Evolutionary conservation across 2,113 vertebrate genomes (phyloP), one percentile per base, ranked within the genome.

Genomic region (Desmodus rotundus): DNA sequence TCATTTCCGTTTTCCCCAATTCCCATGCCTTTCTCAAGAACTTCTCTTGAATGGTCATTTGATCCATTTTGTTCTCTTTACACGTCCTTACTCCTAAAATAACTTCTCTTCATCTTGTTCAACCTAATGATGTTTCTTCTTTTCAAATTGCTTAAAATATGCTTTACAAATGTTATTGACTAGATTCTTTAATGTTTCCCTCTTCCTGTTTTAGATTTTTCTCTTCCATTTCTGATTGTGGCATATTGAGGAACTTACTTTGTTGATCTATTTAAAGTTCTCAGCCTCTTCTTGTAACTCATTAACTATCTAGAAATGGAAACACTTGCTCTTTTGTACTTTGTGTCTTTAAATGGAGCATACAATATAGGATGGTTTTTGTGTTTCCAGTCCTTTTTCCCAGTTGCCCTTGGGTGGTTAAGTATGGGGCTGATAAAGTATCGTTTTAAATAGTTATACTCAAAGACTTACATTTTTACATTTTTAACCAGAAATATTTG

Each of bases 151-250:
- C 74, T 76, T 43, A 85, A 93, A 96, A 82, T 89, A 63, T 45
- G 52, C 47, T 87, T 89, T 58, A 28, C 52, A 33, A 93, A 91
- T 58, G 17, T 78, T 77, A 14, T 77, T 94, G 36, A 41, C 9
- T 78, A 72, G 72, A 70, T 95, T 80, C 22, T 87, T 89, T 93
- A 54, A 22, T 87, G 41, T 95, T 24, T 92, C n/a, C 82, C 16
- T 80, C 86, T 91, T 86, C 31, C 43, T 92, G 36, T 87, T 93
- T 95, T 83, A 61, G 78, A 70, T 17, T 54, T 87, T 89, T 63
- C 31, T 43, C 56, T 81, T 85, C 91, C 8, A 65, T 76, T 97
- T 94, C 47, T 91, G 72, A 94, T 93, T 54, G 87, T 81, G 89
- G 81, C 52, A 72, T 65, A 76, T 85, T 81, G 81, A 95, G 52